phyloP scores from a whole-genome alignment of 2,797 vertebrate genomes.

The Clarias fuscus region DNA sequence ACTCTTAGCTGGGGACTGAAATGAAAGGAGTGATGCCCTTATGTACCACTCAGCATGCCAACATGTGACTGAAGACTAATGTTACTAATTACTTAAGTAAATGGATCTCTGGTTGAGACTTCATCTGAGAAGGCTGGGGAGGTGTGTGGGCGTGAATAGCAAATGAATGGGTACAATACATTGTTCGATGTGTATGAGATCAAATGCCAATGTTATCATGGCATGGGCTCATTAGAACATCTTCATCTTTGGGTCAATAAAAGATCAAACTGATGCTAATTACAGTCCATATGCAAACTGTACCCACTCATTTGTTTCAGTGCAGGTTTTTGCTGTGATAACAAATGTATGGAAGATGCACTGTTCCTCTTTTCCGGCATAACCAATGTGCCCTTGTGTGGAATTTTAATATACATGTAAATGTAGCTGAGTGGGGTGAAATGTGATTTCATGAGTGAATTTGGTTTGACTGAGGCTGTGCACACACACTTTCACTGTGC shows the following conservation, averaged over 20 bases:
- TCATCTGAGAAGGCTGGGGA: not conserved
- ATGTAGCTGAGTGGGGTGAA: slow-evolving; percentile 52
- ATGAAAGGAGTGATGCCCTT: slow-evolving; percentile 70
- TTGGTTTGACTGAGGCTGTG: slow-evolving; percentile 40
- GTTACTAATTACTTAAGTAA: slow-evolving; percentile 66
- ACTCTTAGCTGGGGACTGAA: slow-evolving; percentile 75
- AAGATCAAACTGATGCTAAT: slow-evolving; percentile 5
- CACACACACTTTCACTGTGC: slow-evolving; percentile 29
- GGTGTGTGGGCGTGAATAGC: not conserved
- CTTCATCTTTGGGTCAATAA: not conserved
- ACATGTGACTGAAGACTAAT: slow-evolving; percentile 60
- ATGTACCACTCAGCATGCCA: slow-evolving; percentile 66
- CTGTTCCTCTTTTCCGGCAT: slow-evolving; percentile 36
- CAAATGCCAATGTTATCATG: not conserved
- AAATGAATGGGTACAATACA: not conserved
- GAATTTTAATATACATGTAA: slow-evolving; percentile 59
- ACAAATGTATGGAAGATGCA: slow-evolving; percentile 36
- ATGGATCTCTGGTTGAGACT: not conserved
- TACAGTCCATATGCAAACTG: slow-evolving; percentile 14
- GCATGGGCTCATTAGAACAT: not conserved
- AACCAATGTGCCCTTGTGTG: slow-evolving; percentile 48
- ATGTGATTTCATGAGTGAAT: slow-evolving; percentile 57
- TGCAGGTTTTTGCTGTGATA: slow-evolving; percentile 8
- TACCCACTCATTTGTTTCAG: not conserved
- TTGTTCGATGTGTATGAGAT: not conserved